Conservation (phyloP, 30 jellyfish, hydroid and myxozoan species). For the Turritopsis dohrnii region DNA sequence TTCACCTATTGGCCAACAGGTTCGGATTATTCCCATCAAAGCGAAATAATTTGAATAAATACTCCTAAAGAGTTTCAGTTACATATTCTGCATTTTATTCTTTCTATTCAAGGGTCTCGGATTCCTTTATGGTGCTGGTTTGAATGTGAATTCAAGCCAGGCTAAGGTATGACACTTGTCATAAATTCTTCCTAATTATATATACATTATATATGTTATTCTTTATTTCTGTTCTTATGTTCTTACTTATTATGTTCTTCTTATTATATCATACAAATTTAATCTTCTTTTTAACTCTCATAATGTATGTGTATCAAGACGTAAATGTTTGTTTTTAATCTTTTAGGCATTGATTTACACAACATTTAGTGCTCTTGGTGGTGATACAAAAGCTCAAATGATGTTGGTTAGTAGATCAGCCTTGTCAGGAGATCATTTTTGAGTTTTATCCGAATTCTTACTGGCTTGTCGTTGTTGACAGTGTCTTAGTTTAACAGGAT, state of each 20-base stretch:
- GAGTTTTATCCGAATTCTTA: too few relatives aligned
- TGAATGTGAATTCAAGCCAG: slow-evolving; percentile 85
- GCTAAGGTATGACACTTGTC: slow-evolving; percentile 98
- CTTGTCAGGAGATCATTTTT: too few relatives aligned
- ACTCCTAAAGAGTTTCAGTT: neutral
- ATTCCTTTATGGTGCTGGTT: slow-evolving; percentile 82
- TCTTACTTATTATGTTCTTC: too few relatives aligned
- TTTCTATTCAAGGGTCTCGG: slow-evolving; percentile 78
- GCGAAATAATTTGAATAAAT: neutral
- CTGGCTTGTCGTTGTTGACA: too few relatives aligned
- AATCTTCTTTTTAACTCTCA: too few relatives aligned
- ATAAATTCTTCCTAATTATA: too few relatives aligned
- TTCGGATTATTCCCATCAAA: neutral
- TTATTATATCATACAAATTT: too few relatives aligned
- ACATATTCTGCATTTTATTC: neutral
- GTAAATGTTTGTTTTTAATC: neutral
- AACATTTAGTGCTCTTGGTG: slow-evolving; percentile 96
- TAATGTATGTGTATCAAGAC: neutral
- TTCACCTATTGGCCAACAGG: slow-evolving; percentile 92
- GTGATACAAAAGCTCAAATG: slow-evolving; percentile 68
- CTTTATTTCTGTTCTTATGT: too few relatives aligned
- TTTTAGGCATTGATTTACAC: slow-evolving; percentile 79
- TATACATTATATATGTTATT: too few relatives aligned
- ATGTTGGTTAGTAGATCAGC: slow-evolving; percentile 76
- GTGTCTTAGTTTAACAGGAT: too few relatives aligned